Percentiles rank a stretch among this genome's conserved stretches.
Evolutionary conservation across 2,888 invertebrate species (phyloP).

Genomic region (Choristoneura rosaceana): DNA sequence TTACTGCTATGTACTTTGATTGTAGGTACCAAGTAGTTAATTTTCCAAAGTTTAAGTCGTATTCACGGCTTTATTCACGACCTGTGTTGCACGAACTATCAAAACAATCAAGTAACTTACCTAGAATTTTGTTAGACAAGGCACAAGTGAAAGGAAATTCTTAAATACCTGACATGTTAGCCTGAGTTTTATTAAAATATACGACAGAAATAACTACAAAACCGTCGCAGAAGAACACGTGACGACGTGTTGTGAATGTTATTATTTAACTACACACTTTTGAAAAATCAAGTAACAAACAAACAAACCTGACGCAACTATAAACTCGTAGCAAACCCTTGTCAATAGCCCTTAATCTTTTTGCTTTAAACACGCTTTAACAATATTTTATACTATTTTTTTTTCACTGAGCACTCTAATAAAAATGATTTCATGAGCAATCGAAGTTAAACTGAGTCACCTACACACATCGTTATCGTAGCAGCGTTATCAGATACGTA

Average conservation of each 20-base stretch:
- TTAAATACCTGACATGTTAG: neutral
- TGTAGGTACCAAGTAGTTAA: neutral
- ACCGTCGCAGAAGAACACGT: neutral
- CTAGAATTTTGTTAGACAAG: neutral
- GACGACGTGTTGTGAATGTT: neutral
- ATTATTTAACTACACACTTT: neutral
- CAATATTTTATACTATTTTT: neutral
- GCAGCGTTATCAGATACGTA: slow-evolving; percentile 75
- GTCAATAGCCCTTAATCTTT: neutral
- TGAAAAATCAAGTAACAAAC: neutral
- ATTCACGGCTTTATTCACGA: neutral
- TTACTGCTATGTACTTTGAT: neutral
- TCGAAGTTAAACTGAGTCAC: slow-evolving; percentile 66
- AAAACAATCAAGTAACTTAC: neutral
- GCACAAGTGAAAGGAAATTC: slow-evolving; percentile 3
- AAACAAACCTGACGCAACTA: neutral
- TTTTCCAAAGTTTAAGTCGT: neutral
- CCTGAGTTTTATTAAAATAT: neutral
- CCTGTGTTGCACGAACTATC: neutral
- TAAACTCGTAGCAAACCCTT: neutral
- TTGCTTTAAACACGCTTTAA: neutral
- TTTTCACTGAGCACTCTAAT: neutral
- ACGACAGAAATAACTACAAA: neutral
- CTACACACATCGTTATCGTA: slow-evolving; percentile 72
- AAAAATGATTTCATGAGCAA: slow-evolving; percentile 27